These are phyloP conservation scores for Abramis brama DNA, from an alignment of 2,113 vertebrate species.

Conservation along the genomic window DNA sequence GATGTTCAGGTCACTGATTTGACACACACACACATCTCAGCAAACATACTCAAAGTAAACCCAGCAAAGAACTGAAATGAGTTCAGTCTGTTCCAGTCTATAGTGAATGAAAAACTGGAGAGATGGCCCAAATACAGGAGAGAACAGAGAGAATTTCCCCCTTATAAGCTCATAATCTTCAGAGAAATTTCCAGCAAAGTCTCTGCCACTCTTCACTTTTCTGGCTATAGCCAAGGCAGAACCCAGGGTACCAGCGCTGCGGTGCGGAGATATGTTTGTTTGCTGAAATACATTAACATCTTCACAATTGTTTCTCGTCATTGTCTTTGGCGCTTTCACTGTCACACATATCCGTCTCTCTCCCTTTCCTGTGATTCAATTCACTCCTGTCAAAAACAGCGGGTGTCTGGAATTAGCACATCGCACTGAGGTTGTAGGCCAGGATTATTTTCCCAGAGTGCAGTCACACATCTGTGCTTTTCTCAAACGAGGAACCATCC, in stretches of 20 bases:
- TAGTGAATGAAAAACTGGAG: neutral
- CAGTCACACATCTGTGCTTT: constrained; percentile 27
- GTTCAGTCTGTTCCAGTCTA: constrained; percentile 11
- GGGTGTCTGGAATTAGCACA: constrained; percentile 37
- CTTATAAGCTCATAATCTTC: constrained; percentile 19
- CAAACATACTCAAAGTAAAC: neutral
- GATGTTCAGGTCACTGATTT: too few relatives aligned
- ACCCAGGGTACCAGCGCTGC: constrained; percentile 25
- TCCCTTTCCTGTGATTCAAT: neutral
- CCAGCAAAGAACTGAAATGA: constrained; percentile 6
- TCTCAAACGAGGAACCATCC: constrained; percentile 28
- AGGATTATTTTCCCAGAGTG: constrained; percentile 16
- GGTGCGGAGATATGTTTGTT: constrained; percentile 54
- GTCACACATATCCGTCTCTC: neutral
- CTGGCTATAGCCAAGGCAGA: neutral
- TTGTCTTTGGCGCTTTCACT: constrained; percentile 1
- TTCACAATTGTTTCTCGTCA: constrained; percentile 22
- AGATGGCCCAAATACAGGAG: constrained; percentile 9
- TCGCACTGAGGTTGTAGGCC: constrained; percentile 19
- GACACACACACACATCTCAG: too few relatives aligned
- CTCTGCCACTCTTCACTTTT: neutral
- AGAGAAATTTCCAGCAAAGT: constrained; percentile 32
- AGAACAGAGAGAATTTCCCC: constrained; percentile 6
- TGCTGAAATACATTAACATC: constrained; percentile 47
- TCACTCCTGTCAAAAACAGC: constrained; percentile 1